phyloP scores from a whole-genome alignment of 2,797 vertebrate species.

The Mastacembelus armatus region DNA sequence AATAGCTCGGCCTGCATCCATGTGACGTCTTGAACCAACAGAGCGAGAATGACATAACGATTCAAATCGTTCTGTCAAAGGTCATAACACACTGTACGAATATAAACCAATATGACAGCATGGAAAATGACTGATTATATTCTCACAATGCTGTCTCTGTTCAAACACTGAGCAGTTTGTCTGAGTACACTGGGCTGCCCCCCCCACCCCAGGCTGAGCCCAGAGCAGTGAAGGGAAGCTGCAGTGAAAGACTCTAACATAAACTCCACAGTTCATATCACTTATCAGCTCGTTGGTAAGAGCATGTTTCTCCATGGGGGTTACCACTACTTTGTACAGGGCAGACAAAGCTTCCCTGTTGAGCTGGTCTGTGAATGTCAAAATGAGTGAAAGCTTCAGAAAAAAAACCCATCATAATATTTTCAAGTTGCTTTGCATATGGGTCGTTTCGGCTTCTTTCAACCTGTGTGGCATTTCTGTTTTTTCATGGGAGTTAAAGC shows the following conservation, averaged over 20 bases:
- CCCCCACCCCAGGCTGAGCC: slow-evolving; percentile 5
- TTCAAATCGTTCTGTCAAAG: slow-evolving; percentile 10
- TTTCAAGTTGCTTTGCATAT: slow-evolving; percentile 52
- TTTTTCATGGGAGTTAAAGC: slow-evolving; percentile 57
- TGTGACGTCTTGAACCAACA: slow-evolving; percentile 5
- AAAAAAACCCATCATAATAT: slow-evolving; percentile 69
- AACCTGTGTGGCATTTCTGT: slow-evolving; percentile 74
- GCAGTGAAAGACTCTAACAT: slow-evolving; percentile 41
- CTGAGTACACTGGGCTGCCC: not conserved
- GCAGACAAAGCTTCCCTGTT: slow-evolving; percentile 66
- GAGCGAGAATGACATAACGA: not conserved
- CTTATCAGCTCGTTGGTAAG: slow-evolving; percentile 72
- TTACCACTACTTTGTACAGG: slow-evolving; percentile 23
- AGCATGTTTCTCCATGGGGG: slow-evolving; percentile 55
- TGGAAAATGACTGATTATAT: slow-evolving; percentile 6
- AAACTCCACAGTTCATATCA: slow-evolving; percentile 73
- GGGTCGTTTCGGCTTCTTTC: slow-evolving; percentile 51
- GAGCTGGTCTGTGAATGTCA: slow-evolving; percentile 51
- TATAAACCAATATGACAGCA: not conserved
- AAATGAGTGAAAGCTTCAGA: slow-evolving; percentile 71
- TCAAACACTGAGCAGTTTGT: not conserved
- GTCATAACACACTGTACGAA: not conserved
- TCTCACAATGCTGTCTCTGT: slow-evolving; percentile 24
- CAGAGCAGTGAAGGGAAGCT: slow-evolving; percentile 34
- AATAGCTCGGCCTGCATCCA: slow-evolving; percentile 10